Base-by-base conservation (phyloP, 2,113 vertebrate genomes). In the Otolemur garnettii region DNA sequence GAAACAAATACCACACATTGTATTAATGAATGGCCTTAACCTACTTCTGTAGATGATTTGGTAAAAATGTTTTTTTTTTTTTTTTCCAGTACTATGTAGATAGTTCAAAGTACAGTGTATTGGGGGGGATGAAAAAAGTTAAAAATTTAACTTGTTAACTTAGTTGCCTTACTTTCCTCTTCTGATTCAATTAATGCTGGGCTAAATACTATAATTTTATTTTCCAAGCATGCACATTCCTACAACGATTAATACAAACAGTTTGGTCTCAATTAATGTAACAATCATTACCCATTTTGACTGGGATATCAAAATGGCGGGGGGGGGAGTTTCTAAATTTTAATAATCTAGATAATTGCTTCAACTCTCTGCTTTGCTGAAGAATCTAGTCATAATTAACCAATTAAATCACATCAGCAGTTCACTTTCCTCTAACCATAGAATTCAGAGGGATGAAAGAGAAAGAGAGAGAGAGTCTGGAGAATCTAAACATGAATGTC, bases 261-360 rank as follows among this genome's bases (percentile, higher is more conserved):
- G 50, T 88, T 95, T 96, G 79, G 69, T 95, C 71, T 96, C 93
- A 96, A 55, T 97, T 95, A 97, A 93, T 94, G 60, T 66, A 95
- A 55, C 53, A 96, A 68, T 91, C 64, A 92, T 69, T 91, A 55
- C 9, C 53, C 50, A 89, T 14, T 93, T 86, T 95, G 53, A 85
- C 53, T 91, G 33, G 79, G 66, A 81, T 93, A 97, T 81, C 57
- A 89, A 50, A 75, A 96, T 95, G 42, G 12, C 38, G 74, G 60
- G 55, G 74, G 45, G 53, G 7, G 45, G 71, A 55, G 3, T 80
- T 97, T 94, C 91, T 94, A 89, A 96, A 97, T 72, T 94, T 96
- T 93, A 96, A 93, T 96, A 96, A 97, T 96, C 78, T 96, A 84
- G 79, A 69, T 97, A 95, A 96, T 97, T 96, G 87, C 94, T 92